A percentile compares a stretch with the other conserved stretches of the same genome.
phyloP scores from a whole-genome alignment of 2,888 invertebrate species.

The Ferrisia virgata region DNA sequence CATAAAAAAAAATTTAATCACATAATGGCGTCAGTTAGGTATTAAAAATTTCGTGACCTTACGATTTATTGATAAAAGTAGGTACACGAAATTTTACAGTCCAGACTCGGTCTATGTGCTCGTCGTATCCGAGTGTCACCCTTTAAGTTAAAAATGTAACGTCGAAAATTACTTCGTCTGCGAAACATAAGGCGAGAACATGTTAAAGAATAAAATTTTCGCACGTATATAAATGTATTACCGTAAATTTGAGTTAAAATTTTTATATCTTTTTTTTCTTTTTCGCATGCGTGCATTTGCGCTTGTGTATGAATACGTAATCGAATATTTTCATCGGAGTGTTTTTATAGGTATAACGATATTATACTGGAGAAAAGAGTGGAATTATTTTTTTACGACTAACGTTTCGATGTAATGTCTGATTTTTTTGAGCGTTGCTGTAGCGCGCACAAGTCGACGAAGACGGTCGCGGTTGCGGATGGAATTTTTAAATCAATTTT shows the following conservation, averaged over 20 bases:
- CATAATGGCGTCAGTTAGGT: background rate
- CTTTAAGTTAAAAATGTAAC: background rate
- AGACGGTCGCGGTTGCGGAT: background rate
- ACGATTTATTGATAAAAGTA: constrained; percentile 6
- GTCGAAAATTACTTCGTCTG: background rate
- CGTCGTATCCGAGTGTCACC: background rate
- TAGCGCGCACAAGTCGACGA: background rate
- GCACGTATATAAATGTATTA: background rate
- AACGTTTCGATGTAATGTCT: background rate
- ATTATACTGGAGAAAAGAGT: background rate
- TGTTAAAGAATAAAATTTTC: background rate
- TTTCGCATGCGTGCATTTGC: background rate
- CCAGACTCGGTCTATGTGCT: background rate
- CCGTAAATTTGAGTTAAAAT: background rate
- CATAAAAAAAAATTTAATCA: constrained; percentile 16
- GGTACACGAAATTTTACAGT: background rate
- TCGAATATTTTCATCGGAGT: constrained; percentile 4
- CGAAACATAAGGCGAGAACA: constrained; percentile 18
- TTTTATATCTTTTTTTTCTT: background rate
- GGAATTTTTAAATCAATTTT: constrained; percentile 14
- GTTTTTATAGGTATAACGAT: background rate
- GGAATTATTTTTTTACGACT: background rate
- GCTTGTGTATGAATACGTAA: background rate
- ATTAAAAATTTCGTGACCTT: background rate
- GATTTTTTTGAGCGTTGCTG: background rate